A percentile compares a stretch with the other conserved stretches of the same genome.
These are phyloP conservation scores for Crocidura indochinensis DNA, from an alignment of 2,797 vertebrate species.

Conservation along the genomic window DNA sequence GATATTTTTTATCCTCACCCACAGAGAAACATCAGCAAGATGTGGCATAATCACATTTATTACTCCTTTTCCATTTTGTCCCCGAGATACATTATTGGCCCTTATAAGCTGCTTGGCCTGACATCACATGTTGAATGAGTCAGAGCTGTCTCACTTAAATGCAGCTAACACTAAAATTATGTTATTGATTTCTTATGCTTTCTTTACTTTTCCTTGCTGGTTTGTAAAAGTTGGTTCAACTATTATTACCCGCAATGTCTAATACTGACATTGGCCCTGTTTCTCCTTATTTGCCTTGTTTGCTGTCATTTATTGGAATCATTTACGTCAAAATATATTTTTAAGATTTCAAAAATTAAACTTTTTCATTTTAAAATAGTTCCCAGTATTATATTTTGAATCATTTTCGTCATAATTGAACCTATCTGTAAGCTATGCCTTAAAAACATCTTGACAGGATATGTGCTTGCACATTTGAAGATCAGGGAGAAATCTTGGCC, in stretches of 20 bases:
- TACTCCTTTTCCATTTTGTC: constrained; percentile 73
- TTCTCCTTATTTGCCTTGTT: constrained; percentile 50
- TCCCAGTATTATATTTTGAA: constrained; percentile 43
- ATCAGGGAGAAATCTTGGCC: background rate
- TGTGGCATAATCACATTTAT: constrained; percentile 54
- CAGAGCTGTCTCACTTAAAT: constrained; percentile 83
- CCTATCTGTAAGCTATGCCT: background rate
- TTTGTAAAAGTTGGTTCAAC: constrained; percentile 79
- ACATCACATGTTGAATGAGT: constrained; percentile 85
- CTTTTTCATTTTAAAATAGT: constrained; percentile 79
- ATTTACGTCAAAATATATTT: constrained; percentile 74
- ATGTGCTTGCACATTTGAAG: background rate
- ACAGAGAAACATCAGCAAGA: constrained; percentile 22
- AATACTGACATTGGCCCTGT: constrained; percentile 19
- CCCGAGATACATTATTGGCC: constrained; percentile 74
- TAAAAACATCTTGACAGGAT: background rate
- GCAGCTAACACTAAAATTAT: constrained; percentile 82
- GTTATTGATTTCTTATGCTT: constrained; percentile 85
- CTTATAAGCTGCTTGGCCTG: constrained; percentile 78
- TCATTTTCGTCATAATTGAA: background rate
- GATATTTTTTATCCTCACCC: constrained; percentile 29
- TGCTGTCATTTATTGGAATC: constrained; percentile 62
- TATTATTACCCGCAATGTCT: constrained; percentile 75
- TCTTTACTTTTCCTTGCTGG: constrained; percentile 72
- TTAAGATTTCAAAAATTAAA: constrained; percentile 72